Evolutionary conservation across 2,888 invertebrate genomes (phyloP).

Genomic region (Tenthredo scrophulariae): DNA sequence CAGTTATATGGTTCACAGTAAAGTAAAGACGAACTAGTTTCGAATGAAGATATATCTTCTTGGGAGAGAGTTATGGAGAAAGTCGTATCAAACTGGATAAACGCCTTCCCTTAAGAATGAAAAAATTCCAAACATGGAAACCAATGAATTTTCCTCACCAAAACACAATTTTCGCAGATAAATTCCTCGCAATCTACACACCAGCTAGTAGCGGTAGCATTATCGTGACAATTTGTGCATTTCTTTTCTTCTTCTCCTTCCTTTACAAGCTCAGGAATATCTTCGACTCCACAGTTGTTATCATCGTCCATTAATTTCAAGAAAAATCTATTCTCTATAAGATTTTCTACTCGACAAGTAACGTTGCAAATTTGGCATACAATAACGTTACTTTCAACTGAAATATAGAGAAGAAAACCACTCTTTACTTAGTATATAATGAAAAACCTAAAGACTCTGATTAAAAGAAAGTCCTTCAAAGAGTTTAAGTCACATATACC

Average conservation of each 20-base stretch:
- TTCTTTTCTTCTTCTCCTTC: constrained; percentile 79
- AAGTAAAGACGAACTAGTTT: background rate
- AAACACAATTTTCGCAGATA: constrained; percentile 93
- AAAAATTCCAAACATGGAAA: background rate
- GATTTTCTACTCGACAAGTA: constrained; percentile 85
- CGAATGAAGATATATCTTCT: background rate
- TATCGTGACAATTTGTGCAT: constrained; percentile 94
- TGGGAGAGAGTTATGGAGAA: background rate
- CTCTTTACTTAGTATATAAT: background rate
- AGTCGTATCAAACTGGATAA: background rate
- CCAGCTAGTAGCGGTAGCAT: constrained; percentile 90
- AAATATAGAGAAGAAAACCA: constrained; percentile 55
- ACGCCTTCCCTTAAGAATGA: background rate
- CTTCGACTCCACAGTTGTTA: constrained; percentile 73
- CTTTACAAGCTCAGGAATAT: constrained; percentile 65
- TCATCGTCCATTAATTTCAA: constrained; percentile 83
- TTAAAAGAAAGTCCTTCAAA: background rate
- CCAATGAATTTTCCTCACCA: constrained; percentile 71
- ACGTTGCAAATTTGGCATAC: constrained; percentile 88
- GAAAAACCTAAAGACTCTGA: background rate
- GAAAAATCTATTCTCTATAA: constrained; percentile 92
- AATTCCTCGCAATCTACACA: constrained; percentile 95
- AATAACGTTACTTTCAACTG: constrained; percentile 74
- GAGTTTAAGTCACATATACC: background rate
- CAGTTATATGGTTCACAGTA: background rate